phyloP scores from a whole-genome alignment of 1,140 invertebrate genomes.

The Centruroides vittatus region DNA sequence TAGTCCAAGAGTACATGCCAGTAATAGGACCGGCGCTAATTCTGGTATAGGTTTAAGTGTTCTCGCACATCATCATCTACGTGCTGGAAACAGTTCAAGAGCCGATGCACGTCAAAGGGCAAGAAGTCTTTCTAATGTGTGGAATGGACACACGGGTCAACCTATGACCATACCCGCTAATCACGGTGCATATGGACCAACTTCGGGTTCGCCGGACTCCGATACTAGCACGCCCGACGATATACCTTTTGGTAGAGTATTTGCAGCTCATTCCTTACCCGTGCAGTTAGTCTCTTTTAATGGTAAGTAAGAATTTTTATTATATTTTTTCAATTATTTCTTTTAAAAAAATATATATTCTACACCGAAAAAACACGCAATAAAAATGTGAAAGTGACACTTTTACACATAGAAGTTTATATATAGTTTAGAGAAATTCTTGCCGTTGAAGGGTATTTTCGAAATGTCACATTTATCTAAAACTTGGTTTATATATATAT shows the following conservation, averaged over 20 bases:
- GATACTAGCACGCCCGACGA: slow-evolving; percentile 45
- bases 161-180: slow-evolving; percentile 37
- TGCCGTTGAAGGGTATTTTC: too few species aligned
- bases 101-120: slow-evolving; percentile 57
- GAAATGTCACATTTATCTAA: too few species aligned
- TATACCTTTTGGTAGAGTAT: slow-evolving; percentile 50
- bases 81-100: slow-evolving; percentile 19
- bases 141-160: slow-evolving; percentile 44
- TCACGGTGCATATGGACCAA: slow-evolving; percentile 28
- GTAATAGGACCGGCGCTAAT: slow-evolving; percentile 3
- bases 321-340: too few species aligned
- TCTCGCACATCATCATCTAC: slow-evolving; percentile 3
- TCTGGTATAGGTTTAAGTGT: neutral
- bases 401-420: too few species aligned
- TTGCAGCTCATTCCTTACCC: slow-evolving; percentile 72
- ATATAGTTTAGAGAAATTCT: too few species aligned
- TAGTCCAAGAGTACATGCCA: slow-evolving; percentile 7
- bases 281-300: slow-evolving; percentile 82
- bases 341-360: too few species aligned
- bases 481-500: too few species aligned
- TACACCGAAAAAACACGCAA: too few species aligned
- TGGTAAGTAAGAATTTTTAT: slow-evolving; percentile 43
- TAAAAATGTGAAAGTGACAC: too few species aligned
- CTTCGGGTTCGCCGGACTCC: slow-evolving; percentile 42
- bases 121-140: slow-evolving; percentile 64